A percentile compares a stretch with the other conserved stretches of the same genome.
These are phyloP conservation scores for Colletes latitarsis DNA, from an alignment of 1,140 invertebrate species.

Conservation along the genomic window DNA sequence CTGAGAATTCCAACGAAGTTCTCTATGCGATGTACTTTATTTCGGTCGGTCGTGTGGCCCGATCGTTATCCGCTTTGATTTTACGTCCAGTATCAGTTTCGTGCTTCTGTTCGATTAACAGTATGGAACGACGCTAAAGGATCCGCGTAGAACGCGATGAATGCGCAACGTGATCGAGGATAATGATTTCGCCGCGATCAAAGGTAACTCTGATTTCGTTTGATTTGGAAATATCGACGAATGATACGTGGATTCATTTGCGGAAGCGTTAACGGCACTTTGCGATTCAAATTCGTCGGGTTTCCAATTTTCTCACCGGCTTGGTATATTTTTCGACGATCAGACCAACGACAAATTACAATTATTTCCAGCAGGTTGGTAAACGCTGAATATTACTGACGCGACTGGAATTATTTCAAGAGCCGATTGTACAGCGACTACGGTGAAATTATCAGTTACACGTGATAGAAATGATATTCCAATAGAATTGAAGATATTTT, in stretches of 20 bases:
- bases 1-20: conserved; percentile 1
- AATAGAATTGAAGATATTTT: no score
- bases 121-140: neutral
- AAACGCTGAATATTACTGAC: no score
- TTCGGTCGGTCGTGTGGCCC: neutral
- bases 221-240: neutral
- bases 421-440: no score
- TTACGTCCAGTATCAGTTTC: neutral
- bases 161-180: neutral
- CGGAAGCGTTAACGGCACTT: no score
- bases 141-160: neutral
- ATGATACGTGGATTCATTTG: neutral
- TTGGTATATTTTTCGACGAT: no score
- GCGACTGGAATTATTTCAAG: no score
- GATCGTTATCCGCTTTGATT: neutral
- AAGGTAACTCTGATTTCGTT: neutral
- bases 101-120: neutral
- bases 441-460: no score
- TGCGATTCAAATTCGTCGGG: no score
- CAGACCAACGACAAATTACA: no score
- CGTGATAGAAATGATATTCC: no score
- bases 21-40: neutral
- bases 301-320: no score
- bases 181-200: neutral
- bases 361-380: no score